Percentiles rank a stretch among this genome's conserved stretches.
phyloP scores from a whole-genome alignment of 2,113 vertebrate species.

The Lagopus muta region DNA sequence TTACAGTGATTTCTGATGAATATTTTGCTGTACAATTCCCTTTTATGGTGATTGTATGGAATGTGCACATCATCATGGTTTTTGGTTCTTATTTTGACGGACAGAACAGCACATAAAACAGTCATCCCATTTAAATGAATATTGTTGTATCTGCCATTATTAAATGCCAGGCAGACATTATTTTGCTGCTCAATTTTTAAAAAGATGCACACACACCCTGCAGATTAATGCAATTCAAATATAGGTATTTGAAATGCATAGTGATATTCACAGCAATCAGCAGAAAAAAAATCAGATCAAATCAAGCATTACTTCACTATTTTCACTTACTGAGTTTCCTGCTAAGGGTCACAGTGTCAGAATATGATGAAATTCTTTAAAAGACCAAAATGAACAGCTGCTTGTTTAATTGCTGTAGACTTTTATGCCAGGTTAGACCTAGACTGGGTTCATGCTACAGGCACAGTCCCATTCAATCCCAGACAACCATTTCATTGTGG shows the following conservation, averaged over 20 bases:
- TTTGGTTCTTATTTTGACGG: not conserved
- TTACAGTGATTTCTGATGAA: not conserved
- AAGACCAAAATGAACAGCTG: not conserved
- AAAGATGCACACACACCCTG: not conserved
- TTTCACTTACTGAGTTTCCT: not conserved
- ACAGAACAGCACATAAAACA: not conserved
- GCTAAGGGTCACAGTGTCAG: not conserved
- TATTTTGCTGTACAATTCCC: not conserved
- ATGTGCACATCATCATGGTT: not conserved
- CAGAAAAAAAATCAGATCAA: not conserved
- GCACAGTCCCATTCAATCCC: accelerated
- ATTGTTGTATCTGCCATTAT: not conserved
- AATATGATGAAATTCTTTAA: not conserved
- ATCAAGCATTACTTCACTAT: not conserved
- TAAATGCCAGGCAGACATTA: not conserved
- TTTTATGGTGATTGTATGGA: not conserved
- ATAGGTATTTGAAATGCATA: not conserved
- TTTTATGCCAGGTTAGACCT: not conserved
- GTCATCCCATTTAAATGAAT: not conserved
- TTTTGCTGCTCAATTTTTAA: not conserved
- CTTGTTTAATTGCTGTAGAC: not conserved
- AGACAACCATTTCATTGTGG: not conserved
- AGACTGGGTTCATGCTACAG: accelerated
- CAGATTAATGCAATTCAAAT: not conserved
- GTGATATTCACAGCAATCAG: not conserved